Evolutionary conservation across 37 sponge, comb jelly and placozoan genomes (phyloP).

Genomic region (Mnemiopsis leidyi): DNA sequence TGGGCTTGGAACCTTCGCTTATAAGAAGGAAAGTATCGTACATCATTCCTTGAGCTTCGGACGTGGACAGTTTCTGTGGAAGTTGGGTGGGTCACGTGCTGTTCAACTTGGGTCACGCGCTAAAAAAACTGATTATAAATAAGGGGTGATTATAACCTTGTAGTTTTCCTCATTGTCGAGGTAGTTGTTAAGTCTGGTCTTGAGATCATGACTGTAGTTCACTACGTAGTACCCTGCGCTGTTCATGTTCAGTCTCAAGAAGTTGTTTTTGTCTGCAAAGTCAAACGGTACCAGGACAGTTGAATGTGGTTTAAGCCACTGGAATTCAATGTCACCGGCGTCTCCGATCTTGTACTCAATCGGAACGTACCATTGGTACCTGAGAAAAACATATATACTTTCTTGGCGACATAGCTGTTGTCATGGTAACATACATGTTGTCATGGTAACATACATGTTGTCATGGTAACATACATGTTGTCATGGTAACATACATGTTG

Average conservation of each 20-base stretch:
- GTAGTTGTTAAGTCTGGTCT: neutral
- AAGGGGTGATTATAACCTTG: no score
- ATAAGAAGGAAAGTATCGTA: slow-evolving; percentile 28
- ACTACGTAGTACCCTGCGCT: slow-evolving; percentile 59
- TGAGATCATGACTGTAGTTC: slow-evolving; percentile 45
- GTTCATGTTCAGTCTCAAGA: slow-evolving; percentile 23
- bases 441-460: no score
- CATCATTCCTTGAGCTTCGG: slow-evolving; percentile 2
- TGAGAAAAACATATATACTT: no score
- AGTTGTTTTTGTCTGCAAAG: neutral
- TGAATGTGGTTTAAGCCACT: slow-evolving; percentile 51
- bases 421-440: no score
- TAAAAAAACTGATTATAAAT: no score
- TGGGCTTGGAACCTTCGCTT: neutral
- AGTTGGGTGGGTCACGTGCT: no score
- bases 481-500: no score
- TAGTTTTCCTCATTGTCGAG: neutral
- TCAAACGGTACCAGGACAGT: neutral
- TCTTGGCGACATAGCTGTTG: no score
- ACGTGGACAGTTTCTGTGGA: neutral
- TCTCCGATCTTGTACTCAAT: neutral
- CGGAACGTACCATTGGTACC: slow-evolving; percentile 64
- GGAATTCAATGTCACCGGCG: neutral
- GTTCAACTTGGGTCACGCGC: no score
- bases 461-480: no score